Percentiles rank a stretch among this genome's conserved stretches.
phyloP scores from a whole-genome alignment of 2,888 invertebrate genomes.

The Epiblema foenella region DNA sequence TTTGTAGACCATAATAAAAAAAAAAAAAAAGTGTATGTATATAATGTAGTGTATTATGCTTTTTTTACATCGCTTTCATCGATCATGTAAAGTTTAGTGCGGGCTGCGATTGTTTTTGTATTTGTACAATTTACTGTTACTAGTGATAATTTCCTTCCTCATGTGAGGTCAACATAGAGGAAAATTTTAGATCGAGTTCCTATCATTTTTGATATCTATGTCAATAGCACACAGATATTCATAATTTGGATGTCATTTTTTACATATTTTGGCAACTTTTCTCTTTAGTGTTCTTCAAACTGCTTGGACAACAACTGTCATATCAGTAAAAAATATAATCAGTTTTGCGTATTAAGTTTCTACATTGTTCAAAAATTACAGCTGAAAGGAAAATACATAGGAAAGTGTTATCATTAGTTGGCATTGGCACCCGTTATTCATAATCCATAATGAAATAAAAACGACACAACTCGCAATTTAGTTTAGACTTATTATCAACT shows the following conservation, averaged over 20 bases:
- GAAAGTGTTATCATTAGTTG: background rate
- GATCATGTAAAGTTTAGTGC: background rate
- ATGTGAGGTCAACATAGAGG: background rate
- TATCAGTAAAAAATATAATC: background rate
- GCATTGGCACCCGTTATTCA: background rate
- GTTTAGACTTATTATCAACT: background rate
- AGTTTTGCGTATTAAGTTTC: background rate
- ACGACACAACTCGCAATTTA: background rate
- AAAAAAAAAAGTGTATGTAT: too few relatives aligned
- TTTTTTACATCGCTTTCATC: background rate
- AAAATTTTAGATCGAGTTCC: background rate
- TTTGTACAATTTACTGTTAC: background rate
- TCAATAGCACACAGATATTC: background rate
- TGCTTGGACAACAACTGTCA: background rate
- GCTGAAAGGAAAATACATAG: background rate
- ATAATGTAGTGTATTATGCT: too few relatives aligned
- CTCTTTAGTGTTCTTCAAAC: background rate
- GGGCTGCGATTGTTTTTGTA: background rate
- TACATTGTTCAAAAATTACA: background rate
- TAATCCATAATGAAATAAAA: background rate
- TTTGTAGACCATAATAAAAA: too few relatives aligned
- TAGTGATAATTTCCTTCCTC: background rate
- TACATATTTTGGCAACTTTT: background rate
- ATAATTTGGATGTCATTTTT: background rate
- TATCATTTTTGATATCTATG: background rate